These are phyloP conservation scores for Sarcophaga caerulescens DNA, from an alignment of 2,888 invertebrate genomes.

Conservation along the genomic window DNA sequence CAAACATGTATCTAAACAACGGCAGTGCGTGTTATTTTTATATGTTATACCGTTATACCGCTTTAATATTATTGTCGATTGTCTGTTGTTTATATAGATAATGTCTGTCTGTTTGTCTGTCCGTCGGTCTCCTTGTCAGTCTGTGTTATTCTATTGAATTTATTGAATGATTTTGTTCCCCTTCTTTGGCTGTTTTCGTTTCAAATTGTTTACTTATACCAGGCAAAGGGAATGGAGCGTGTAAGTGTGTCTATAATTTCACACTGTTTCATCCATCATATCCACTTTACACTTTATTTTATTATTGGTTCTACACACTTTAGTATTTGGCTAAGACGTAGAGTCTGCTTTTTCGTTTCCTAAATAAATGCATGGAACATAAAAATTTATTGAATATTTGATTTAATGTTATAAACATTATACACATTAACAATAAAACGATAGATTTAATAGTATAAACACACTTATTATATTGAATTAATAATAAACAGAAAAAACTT, in stretches of 20 bases:
- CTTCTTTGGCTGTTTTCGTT: not conserved
- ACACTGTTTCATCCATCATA: constrained; percentile 26
- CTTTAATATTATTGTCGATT: constrained; percentile 45
- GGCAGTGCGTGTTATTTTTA: constrained; percentile 48
- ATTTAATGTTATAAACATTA: constrained; percentile 37
- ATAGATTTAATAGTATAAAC: too few species aligned
- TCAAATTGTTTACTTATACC: not conserved
- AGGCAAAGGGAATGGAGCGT: not conserved
- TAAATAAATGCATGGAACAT: constrained; percentile 22
- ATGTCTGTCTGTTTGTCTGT: constrained; percentile 1
- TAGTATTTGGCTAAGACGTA: not conserved
- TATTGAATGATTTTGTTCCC: constrained; percentile 10
- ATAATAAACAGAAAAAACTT: too few species aligned
- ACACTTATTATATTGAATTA: too few species aligned
- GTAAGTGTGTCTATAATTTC: constrained; percentile 5
- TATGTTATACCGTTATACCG: constrained; percentile 2
- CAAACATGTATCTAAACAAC: not conserved
- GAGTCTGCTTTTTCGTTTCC: not conserved
- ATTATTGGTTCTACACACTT: constrained; percentile 39
- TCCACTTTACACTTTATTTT: constrained; percentile 28
- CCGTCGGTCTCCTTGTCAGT: too few species aligned
- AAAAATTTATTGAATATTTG: constrained; percentile 54
- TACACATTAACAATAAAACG: constrained; percentile 13
- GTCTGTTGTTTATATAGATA: constrained; percentile 2
- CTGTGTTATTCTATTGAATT: not conserved